Evolutionary conservation across 2,113 vertebrate genomes (phyloP), one percentile per base, ranked within the genome.

Genomic region (Rhinogobius similis): DNA sequence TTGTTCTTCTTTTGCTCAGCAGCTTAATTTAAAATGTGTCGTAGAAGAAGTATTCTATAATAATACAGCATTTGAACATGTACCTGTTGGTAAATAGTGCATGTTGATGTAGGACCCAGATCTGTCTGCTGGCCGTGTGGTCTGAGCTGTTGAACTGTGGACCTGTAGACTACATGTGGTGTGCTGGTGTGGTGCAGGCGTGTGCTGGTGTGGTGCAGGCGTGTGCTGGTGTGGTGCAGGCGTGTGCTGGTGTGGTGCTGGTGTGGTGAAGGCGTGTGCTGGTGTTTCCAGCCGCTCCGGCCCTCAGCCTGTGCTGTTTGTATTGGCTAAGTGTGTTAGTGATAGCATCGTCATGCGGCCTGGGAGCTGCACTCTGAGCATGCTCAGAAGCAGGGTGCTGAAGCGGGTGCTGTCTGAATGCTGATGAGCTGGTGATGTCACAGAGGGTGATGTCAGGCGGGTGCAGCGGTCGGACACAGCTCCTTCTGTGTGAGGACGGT

Each of bases 371-470:
- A 63, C 70, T 84, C 77, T 81, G 88, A 91, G 85, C 90, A 90
- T 91, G 90, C 86, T 87, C 88, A 81, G 76, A 76, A 1, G 29
- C 68, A 65, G 75, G 52, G 71, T 38, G 70, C 72, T 66, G 63
- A 77, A 81, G 76, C 81, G 83, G 80, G 67, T 72, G 83, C 80
- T 48, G 82, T 77, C 65, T 88, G 89, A 89, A 89, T 89, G 84
- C 89, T 89, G 82, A 90, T 87, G 84, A 88, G 82, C 78, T 85
- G 73, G 75, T 90, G 89, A 90, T 91, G 90, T 91, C 90, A 90
- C 84, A 88, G n/a, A n/a, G 74, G 58, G 75, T 91, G 89, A 90
- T 86, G 89, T 90, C 89, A 91, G 83, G 67, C 65, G 61, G 72
- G 80, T 66, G 52, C 11, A 79, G 67, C 61, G 36, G 43, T 78